Base-by-base conservation (phyloP, 2,888 invertebrate species). In the Tridacna gigas region DNA sequence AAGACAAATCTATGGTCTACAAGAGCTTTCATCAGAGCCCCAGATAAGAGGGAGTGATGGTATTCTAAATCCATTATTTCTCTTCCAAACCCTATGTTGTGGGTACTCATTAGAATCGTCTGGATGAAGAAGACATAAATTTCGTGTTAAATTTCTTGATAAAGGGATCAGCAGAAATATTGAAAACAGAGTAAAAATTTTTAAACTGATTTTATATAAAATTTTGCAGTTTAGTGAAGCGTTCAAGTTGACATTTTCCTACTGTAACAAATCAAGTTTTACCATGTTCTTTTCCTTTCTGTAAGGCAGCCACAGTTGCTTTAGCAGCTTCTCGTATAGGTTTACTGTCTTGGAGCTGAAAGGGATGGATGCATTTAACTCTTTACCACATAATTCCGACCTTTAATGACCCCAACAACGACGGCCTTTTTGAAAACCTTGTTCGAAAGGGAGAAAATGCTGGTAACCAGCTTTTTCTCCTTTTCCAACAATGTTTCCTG, bases 311-410 rank as follows among this genome's bases (percentile, higher is more conserved):
- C 12, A 83, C 83, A 60, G 79, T 22, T 56, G 65, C 67, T 47
- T 74, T 79, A 18, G 83, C 83, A 20, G 83, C 83, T 25, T 71
- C 69, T 61, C 79, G 69, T 20, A 83, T 83, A 65, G 83, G 79
- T 45, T 63, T 73, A 67, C 76, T 83, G 28, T 83, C 83, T 60
- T 71, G 67, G 20, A 83, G 65, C 83, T 83, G 71, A 51, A 82
- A 77, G 26, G 48, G 67, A 56, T 7, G 7, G 37, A 37, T 37
- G 37, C 37, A 4, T 2, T 37, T 37, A 4, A 37, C 37, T 37
- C 37, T 37, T 37, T 37, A 37, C 37, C 37, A 37, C n/a, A n/a
- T n/a, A n/a, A n/a, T n/a, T n/a, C n/a, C n/a, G n/a, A n/a, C n/a
- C n/a, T n/a, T n/a, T n/a, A n/a, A n/a, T n/a, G n/a, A n/a, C n/a